Conservation (phyloP, 1,140 invertebrate genomes). For the Philaenus spumarius region DNA sequence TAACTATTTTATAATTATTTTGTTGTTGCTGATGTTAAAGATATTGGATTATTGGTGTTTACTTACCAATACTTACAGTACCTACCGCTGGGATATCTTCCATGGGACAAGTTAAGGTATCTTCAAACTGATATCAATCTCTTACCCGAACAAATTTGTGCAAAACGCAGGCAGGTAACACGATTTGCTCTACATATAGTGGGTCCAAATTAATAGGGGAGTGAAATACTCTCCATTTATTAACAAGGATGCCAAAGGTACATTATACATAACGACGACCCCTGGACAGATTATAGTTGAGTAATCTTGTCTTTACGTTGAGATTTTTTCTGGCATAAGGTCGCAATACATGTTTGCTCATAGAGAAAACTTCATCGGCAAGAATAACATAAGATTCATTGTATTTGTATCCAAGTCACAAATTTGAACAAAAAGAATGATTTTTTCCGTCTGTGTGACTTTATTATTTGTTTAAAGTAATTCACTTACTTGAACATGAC, state of each 20-base stretch:
- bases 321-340: slow-evolving; percentile 13
- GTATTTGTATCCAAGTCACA: no score
- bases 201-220: slow-evolving; percentile 12
- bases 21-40: no score
- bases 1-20: no score
- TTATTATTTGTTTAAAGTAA: no score
- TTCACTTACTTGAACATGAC: no score
- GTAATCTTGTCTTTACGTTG: slow-evolving; percentile 26
- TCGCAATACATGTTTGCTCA: slow-evolving; percentile 24
- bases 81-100: not conserved
- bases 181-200: not conserved
- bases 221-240: slow-evolving; percentile 35
- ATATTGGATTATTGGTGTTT: no score
- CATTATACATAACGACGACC: slow-evolving; percentile 31
- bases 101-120: slow-evolving; percentile 3
- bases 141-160: not conserved
- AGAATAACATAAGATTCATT: slow-evolving; percentile 42
- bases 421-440: no score
- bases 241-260: slow-evolving; percentile 33
- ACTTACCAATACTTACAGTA: no score
- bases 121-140: slow-evolving; percentile 1
- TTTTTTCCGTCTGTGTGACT: no score
- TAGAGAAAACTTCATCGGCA: slow-evolving; percentile 45
- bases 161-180: not conserved
- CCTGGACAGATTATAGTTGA: slow-evolving; percentile 31